These are phyloP conservation scores for Trididemnum nubilum DNA, from an alignment of 23 tunicate species.

Conservation along the genomic window DNA sequence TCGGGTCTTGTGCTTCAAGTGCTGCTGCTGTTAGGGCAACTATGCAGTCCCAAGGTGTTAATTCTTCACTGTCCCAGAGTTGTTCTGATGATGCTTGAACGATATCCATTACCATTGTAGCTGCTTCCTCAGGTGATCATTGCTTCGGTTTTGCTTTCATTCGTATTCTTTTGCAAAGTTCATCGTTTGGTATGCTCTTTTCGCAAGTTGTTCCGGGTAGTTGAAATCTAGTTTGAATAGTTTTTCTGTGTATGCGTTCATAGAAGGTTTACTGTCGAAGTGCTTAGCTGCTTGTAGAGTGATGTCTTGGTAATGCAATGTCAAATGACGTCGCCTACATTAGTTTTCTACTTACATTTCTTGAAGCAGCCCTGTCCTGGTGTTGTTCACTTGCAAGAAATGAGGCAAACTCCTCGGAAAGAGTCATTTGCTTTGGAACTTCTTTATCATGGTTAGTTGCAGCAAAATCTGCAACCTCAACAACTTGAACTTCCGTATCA, in stretches of 20 bases:
- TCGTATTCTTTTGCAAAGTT: neutral
- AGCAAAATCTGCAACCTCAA: neutral
- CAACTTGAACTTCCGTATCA: neutral
- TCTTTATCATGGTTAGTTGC: neutral
- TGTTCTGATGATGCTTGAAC: too few relatives aligned
- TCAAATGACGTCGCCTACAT: too few relatives aligned
- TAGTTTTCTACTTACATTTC: too few relatives aligned
- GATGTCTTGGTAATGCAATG: neutral
- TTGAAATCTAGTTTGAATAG: neutral
- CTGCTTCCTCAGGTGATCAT: neutral
- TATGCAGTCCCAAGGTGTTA: neutral
- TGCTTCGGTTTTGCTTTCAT: neutral
- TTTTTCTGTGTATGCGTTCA: neutral
- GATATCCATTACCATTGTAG: neutral
- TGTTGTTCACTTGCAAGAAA: constrained; percentile 17
- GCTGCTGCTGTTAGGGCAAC: neutral
- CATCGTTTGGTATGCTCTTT: neutral
- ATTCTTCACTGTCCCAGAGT: neutral
- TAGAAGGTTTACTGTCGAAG: neutral
- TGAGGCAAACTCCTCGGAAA: constrained; percentile 20
- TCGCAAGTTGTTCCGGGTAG: neutral
- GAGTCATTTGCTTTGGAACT: neutral
- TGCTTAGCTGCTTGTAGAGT: neutral
- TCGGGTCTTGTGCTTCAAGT: neutral
- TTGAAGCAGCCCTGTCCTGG: too few relatives aligned